phyloP scores from a whole-genome alignment of 2,888 invertebrate genomes.

The Stenoptilia bipunctidactyla region DNA sequence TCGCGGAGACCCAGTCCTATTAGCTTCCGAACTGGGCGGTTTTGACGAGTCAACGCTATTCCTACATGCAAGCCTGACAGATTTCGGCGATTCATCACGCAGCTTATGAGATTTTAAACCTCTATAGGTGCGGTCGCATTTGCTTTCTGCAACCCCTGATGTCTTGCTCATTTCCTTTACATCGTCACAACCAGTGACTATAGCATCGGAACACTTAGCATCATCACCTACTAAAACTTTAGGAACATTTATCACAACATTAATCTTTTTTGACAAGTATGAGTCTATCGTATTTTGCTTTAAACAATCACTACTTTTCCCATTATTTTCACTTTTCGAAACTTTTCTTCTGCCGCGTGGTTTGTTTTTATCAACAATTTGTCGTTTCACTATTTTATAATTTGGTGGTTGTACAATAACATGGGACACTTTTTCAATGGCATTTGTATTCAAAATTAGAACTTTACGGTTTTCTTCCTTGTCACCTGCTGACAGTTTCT shows the following conservation, averaged over 20 bases:
- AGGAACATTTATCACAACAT: constrained; percentile 11
- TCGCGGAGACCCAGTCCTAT: constrained; percentile 21
- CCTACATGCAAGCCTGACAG: neutral
- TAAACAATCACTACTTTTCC: constrained; percentile 25
- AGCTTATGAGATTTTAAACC: neutral
- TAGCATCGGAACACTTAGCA: neutral
- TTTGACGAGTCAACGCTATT: constrained; percentile 5
- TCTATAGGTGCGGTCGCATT: constrained; percentile 24
- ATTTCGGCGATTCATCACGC: too few species aligned
- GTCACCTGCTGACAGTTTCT: constrained; percentile 29
- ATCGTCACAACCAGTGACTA: constrained; percentile 26
- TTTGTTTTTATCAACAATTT: constrained; percentile 35
- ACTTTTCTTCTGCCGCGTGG: constrained; percentile 25
- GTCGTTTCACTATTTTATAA: constrained; percentile 55
- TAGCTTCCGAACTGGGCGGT: constrained; percentile 26
- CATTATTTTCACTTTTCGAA: constrained; percentile 28
- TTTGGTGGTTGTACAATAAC: constrained; percentile 62
- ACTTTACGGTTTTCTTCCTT: constrained; percentile 41
- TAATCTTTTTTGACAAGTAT: neutral
- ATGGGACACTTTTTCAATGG: constrained; percentile 53
- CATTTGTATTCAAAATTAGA: constrained; percentile 64
- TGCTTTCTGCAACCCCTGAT: constrained; percentile 34
- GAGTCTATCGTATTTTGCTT: constrained; percentile 27
- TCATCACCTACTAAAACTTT: constrained; percentile 15
- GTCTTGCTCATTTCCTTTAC: constrained; percentile 46